A percentile compares a stretch with the other conserved stretches of the same genome.
phyloP scores from a whole-genome alignment of 1,140 invertebrate genomes.

The Drosophila simulans region DNA sequence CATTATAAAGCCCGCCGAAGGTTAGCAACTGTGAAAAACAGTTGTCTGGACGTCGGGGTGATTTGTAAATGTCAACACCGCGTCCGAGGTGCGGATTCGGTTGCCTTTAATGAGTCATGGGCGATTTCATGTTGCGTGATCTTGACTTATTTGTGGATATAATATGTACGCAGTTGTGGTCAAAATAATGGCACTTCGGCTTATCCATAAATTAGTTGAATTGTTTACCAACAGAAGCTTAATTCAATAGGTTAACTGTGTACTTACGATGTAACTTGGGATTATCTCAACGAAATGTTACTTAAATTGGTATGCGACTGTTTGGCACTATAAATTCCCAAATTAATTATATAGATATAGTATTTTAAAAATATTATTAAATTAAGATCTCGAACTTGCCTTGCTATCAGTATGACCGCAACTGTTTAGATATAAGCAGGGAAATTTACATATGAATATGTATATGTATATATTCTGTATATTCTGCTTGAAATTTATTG shows the following conservation, averaged over 20 bases:
- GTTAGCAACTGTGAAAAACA: conserved; percentile 69
- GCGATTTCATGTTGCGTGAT: conserved; percentile 79
- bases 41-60: conserved; percentile 48
- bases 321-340: background rate
- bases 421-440: background rate
- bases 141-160: conserved; percentile 56
- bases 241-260: background rate
- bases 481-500: conserved; percentile 73
- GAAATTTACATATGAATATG: background rate
- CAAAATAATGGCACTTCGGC: conserved; percentile 2
- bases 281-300: background rate
- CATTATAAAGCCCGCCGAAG: conserved; percentile 61
- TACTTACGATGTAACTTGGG: background rate
- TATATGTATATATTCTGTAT: conserved; percentile 15
- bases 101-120: conserved; percentile 73
- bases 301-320: background rate
- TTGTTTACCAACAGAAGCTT: background rate
- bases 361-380: background rate
- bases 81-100: conserved; percentile 37
- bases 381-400: background rate
- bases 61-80: conserved; percentile 82
- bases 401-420: background rate
- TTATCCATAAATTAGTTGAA: conserved; percentile 1
- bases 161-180: conserved; percentile 26
- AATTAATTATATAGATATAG: background rate